Base-by-base conservation (phyloP, 2,888 invertebrate species). In the Drosophila parthenogenetica region DNA sequence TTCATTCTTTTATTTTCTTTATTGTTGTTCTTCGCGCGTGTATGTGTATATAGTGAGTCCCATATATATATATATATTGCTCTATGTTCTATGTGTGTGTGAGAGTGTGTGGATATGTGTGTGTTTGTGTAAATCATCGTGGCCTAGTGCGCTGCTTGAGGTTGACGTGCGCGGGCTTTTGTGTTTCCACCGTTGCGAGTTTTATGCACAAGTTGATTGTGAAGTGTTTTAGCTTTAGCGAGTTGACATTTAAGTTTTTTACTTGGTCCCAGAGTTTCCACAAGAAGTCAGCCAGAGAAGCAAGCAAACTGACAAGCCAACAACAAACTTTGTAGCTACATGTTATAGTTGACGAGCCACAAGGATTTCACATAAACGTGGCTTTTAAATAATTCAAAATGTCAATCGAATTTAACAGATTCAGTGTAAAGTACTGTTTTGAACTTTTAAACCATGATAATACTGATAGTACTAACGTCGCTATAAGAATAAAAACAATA, bases 81-180 rank as follows among this genome's bases (percentile, higher is more conserved):
- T 29, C 29, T 29, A 29, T 29, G 29, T 29, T 29, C 8, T 8
- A 29, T 29, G 29, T 29, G 29, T 29, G 8, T 29, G 29, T 55
- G 29, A 13, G 3, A n/a, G 35, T 60, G 42, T 66, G 16, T 64
- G 45, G 62, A 48, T 29, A 29, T 64, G 45, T 64, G 19, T 57
- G 51, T 66, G 57, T 75, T 57, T 74, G 72, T 69, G 63, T 76
- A 81, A 87, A 84, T 84, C 87, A 81, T 85, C 81, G 85, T 83
- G 79, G 83, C 87, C 87, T 84, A 83, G 79, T 83, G 81, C 73
- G 67, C 87, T 85, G 85, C 79, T 87, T 85, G 87, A 87, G 83
- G 78, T 79, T 87, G 87, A 71, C 72, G 79, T 80, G 82, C 79
- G 77, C 82, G 77, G 69, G 77, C 74, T 84, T 84, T 81, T 82